Conservation (phyloP, 1,140 invertebrate genomes). For the Drosophila athabasca region DNA sequence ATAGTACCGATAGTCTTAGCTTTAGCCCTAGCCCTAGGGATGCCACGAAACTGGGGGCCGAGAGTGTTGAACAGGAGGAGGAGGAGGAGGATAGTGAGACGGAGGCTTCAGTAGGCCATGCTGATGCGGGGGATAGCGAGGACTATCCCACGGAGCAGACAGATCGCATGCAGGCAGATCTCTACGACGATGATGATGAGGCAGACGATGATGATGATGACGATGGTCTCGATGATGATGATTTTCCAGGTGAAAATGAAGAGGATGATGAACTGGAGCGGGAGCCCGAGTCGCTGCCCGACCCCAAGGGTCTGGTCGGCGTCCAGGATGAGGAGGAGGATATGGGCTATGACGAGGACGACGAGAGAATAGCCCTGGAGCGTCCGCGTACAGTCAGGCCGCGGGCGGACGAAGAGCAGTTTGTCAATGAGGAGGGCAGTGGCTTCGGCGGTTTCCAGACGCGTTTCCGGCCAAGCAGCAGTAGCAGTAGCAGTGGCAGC, state of each 20-base stretch:
- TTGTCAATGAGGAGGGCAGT: conserved; percentile 77
- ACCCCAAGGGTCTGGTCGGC: conserved; percentile 51
- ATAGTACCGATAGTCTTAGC: conserved; percentile 70
- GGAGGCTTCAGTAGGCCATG: conserved; percentile 5
- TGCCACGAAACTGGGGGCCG: conserved; percentile 42
- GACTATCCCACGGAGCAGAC: conserved; percentile 71
- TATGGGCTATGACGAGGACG: conserved; percentile 82
- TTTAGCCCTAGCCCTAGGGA: conserved; percentile 56
- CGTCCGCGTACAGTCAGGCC: conserved; percentile 59
- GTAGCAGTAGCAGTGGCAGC: too few relatives aligned
- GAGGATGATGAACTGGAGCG: conserved; percentile 23
- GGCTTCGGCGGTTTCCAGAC: conserved; percentile 53
- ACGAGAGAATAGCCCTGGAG: conserved; percentile 74
- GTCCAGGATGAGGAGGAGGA: conserved; percentile 72
- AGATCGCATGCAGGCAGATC: conserved; percentile 77
- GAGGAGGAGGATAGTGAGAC: not conserved
- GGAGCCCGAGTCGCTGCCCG: conserved; percentile 55
- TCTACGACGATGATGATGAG: conserved; percentile 63
- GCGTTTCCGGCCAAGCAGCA: conserved; percentile 58
- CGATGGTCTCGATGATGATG: conserved; percentile 59
- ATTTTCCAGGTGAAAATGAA: conserved; percentile 23
- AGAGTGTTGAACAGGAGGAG: conserved; percentile 5
- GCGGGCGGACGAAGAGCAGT: conserved; percentile 66
- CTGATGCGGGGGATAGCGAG: conserved; percentile 19
- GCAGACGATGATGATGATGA: conserved; percentile 73